Conservation (phyloP, 1,140 invertebrate species). For the Hylaeus volcanicus region DNA sequence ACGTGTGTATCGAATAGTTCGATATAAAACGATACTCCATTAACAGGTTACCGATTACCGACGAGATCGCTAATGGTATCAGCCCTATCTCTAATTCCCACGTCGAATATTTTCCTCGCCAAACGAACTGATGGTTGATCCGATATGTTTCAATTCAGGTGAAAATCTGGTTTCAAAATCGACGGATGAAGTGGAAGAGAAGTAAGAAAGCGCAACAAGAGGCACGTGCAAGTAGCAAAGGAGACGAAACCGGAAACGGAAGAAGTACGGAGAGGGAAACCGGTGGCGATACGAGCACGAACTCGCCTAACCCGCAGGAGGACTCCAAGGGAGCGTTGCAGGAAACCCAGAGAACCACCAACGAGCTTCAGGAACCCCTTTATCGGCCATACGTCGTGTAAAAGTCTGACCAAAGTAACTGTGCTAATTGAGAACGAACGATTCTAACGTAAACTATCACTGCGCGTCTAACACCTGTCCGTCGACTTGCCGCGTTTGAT, state of each 20-base stretch:
- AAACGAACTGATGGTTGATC: neutral
- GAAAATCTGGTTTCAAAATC: constrained; percentile 98
- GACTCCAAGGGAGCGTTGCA: constrained; percentile 70
- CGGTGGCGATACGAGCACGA: constrained; percentile 68
- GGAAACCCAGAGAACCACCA: constrained; percentile 68
- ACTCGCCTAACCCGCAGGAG: constrained; percentile 66
- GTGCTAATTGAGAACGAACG: constrained; percentile 12
- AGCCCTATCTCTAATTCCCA: too few species aligned
- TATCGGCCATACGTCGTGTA: constrained; percentile 79
- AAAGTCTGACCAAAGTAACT: constrained; percentile 40
- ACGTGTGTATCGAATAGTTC: too few species aligned
- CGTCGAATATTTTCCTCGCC: neutral
- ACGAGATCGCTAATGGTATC: too few species aligned
- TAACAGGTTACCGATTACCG: too few species aligned
- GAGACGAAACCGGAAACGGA: constrained; percentile 65
- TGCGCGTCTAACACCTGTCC: neutral
- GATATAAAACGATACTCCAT: too few species aligned
- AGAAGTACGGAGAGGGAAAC: constrained; percentile 67
- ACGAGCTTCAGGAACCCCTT: constrained; percentile 76
- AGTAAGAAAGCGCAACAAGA: constrained; percentile 96
- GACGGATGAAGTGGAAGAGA: constrained; percentile 97
- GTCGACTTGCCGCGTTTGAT: neutral
- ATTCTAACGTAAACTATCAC: neutral
- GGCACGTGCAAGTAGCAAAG: constrained; percentile 79
- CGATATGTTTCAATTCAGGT: constrained; percentile 83